Base-by-base conservation (phyloP, 2,888 invertebrate species). In the Pseudanteris insignis region DNA sequence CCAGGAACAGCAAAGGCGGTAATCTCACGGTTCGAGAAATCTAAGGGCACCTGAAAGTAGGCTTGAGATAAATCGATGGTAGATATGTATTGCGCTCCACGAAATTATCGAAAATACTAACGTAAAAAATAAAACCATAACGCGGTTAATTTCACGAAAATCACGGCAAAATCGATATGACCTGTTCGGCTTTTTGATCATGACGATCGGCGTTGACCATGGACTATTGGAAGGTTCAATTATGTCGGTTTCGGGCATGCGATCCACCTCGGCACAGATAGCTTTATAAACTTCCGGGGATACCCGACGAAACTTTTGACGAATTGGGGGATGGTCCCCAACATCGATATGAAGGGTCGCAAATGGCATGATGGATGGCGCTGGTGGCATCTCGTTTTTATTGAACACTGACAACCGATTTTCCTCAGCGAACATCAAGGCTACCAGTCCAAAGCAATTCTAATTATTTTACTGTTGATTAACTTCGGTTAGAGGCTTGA, bases 11-110 rank as follows among this genome's bases (percentile, higher is more conserved):
- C 6, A 18, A 18, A 18, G 6, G 18, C 18, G 4, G 18, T 18
- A n/a, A n/a, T n/a, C n/a, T n/a, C n/a, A n/a, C n/a, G n/a, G n/a
- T n/a, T n/a, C n/a, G n/a, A n/a, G n/a, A n/a, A n/a, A n/a, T n/a
- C n/a, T n/a, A n/a, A n/a, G n/a, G n/a, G n/a, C n/a, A 76, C 64
- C 33, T 77, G 73, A 33, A 62, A 67, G 38, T 71, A 75, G 1
- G 72, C 74, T 2, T 64, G 61, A 14, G 62, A 68, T 5, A 69
- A 37, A 48, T 78, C 77, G 0, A 26, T 5, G n/a, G n/a, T n/a
- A n/a, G n/a, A n/a, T n/a, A n/a, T n/a, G n/a, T n/a, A n/a, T n/a
- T n/a, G n/a, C n/a, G n/a, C n/a, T n/a, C n/a, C n/a, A n/a, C 7
- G 21, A n/a, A n/a, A n/a, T n/a, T n/a, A n/a, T n/a, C n/a, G n/a